Evolutionary conservation across 1,140 invertebrate genomes (phyloP).

Genomic region (Bombyx mandarina): DNA sequence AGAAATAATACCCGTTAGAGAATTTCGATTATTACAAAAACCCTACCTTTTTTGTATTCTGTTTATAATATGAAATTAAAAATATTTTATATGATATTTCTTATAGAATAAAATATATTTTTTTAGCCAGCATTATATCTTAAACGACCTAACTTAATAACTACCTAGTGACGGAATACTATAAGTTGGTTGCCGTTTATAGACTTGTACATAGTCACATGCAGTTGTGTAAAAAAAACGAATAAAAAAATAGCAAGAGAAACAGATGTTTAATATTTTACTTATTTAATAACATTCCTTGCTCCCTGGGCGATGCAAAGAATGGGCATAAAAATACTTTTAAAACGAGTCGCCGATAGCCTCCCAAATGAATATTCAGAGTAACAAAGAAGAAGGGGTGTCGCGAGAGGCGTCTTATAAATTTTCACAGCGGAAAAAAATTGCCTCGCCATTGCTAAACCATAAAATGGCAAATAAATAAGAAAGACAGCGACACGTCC

Average conservation of each 20-base stretch:
- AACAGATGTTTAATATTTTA: slow-evolving; percentile 23
- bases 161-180: no score
- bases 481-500: slow-evolving; percentile 48
- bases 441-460: slow-evolving; percentile 43
- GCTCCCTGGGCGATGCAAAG: slow-evolving; percentile 33
- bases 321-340: slow-evolving; percentile 45
- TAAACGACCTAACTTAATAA: no score
- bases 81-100: no score
- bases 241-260: slow-evolving; percentile 12
- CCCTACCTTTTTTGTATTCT: no score
- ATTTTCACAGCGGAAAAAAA: slow-evolving; percentile 43
- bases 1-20: no score
- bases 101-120: no score
- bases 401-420: slow-evolving; percentile 42
- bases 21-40: no score
- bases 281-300: slow-evolving; percentile 24
- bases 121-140: no score
- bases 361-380: slow-evolving; percentile 65
- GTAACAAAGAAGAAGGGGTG: slow-evolving; percentile 56
- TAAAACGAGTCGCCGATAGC: slow-evolving; percentile 56
- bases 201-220: no score
- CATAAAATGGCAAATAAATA: slow-evolving; percentile 65
- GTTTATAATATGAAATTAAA: no score
- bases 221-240: no score
- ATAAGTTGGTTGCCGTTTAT: no score